Percentiles rank a stretch among this genome's conserved stretches.
phyloP scores from a whole-genome alignment of 2,113 vertebrate species.

The Mohoua ochrocephala region DNA sequence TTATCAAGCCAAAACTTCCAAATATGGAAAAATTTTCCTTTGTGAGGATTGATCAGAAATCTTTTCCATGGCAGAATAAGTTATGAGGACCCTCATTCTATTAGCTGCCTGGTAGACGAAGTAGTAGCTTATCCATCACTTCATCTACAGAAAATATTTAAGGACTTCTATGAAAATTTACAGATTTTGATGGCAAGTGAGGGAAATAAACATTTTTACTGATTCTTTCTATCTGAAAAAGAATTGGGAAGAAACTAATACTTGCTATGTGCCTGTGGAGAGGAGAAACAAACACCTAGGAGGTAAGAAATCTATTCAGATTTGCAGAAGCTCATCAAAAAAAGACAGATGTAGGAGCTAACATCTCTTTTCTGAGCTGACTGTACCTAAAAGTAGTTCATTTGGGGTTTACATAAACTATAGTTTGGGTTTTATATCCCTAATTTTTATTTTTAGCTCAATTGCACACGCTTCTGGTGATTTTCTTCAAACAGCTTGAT shows the following conservation, averaged over 20 bases:
- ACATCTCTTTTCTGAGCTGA: neutral
- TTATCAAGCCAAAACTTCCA: neutral
- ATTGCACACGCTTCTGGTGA: neutral
- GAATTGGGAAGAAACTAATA: neutral
- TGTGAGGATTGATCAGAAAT: neutral
- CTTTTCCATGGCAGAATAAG: neutral
- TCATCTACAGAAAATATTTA: neutral
- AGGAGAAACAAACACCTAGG: neutral
- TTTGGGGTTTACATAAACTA: neutral
- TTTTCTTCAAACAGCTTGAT: neutral
- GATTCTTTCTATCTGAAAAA: neutral
- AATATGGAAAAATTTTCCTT: neutral
- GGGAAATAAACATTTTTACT: neutral
- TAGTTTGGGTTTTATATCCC: neutral
- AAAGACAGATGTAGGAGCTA: neutral
- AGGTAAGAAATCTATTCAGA: neutral
- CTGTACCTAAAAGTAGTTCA: neutral
- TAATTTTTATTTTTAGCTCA: neutral
- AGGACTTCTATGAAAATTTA: neutral
- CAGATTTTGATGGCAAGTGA: neutral
- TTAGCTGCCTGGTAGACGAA: neutral
- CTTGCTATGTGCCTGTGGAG: accelerated
- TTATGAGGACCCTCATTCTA: neutral
- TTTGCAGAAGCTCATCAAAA: neutral
- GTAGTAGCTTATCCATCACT: neutral